A percentile compares a stretch with the other conserved stretches of the same genome.
Evolutionary conservation across 2,797 vertebrate species (phyloP).

Genomic region (Meriones psammophilus): DNA sequence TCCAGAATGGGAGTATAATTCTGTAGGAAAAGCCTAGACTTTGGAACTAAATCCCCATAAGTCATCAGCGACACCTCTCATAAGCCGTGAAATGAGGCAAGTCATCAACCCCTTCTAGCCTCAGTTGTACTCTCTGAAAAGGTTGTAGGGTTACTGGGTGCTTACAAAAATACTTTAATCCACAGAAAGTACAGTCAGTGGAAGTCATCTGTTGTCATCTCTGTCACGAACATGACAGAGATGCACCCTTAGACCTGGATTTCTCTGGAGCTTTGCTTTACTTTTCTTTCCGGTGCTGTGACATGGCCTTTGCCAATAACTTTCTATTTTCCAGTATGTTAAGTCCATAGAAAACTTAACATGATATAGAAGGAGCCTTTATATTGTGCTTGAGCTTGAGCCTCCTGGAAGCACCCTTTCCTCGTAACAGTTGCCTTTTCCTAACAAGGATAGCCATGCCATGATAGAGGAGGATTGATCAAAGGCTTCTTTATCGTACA

Average conservation of each 20-base stretch:
- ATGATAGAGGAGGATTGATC: background rate
- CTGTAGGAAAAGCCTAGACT: background rate
- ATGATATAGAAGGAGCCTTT: conserved; percentile 15
- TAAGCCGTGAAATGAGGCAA: background rate
- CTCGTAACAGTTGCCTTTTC: conserved; percentile 11
- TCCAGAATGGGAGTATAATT: background rate
- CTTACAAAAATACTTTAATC: background rate
- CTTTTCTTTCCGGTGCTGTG: background rate
- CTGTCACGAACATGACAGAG: background rate
- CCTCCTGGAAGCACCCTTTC: conserved; percentile 54
- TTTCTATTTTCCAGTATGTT: conserved; percentile 31
- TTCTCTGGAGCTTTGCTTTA: conserved; percentile 31
- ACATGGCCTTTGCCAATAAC: background rate
- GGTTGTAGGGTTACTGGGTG: background rate
- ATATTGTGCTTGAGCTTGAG: conserved; percentile 34
- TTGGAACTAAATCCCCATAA: background rate
- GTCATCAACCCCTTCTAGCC: background rate
- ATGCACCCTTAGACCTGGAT: background rate
- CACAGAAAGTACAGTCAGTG: background rate
- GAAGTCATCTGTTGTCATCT: background rate
- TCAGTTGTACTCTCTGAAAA: conserved; percentile 23
- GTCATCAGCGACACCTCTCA: background rate
- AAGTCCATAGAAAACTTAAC: conserved; percentile 3
- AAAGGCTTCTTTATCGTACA: background rate
- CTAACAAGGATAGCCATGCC: background rate